These are phyloP conservation scores for Trachelipus rathkii DNA, from an alignment of 1,140 invertebrate genomes.

Conservation along the genomic window DNA sequence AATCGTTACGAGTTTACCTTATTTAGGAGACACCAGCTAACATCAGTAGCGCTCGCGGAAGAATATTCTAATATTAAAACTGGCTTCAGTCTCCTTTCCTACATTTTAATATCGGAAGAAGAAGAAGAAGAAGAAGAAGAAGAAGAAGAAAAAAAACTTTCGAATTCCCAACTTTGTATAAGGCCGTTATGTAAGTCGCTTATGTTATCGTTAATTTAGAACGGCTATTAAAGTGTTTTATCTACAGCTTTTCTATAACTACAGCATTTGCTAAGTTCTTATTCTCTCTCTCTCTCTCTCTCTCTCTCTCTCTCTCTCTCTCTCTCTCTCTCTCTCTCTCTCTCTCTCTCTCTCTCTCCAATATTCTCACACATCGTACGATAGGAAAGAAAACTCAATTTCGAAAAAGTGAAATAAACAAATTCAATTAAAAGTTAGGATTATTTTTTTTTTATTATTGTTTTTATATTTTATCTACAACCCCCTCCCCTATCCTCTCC, in stretches of 20 bases:
- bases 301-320: too few species aligned
- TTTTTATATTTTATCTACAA: too few species aligned
- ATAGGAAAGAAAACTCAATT: too few species aligned
- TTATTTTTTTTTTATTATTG: too few species aligned
- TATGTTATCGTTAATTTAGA: slow-evolving; percentile 13
- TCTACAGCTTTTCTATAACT: slow-evolving; percentile 9
- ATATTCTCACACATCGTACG: too few species aligned
- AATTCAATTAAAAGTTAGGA: too few species aligned
- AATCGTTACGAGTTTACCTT: slow-evolving; percentile 12
- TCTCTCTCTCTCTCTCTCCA: too few species aligned
- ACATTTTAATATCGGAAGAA: slow-evolving; percentile 7
- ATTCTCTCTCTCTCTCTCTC: background rate
- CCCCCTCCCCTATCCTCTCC: too few species aligned
- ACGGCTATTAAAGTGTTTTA: slow-evolving; percentile 5
- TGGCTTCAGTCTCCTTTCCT: background rate
- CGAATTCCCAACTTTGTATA: background rate
- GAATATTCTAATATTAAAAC: slow-evolving; percentile 9
- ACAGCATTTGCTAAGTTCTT: background rate
- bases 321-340: too few species aligned
- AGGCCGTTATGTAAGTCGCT: slow-evolving; percentile 2
- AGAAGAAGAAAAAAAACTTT: background rate
- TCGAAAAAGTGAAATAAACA: too few species aligned
- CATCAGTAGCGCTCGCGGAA: background rate
- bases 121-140: background rate
- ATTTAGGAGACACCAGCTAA: slow-evolving; percentile 2